Evolutionary conservation across 2,888 invertebrate genomes (phyloP).

Genomic region (Epirrita christyi): DNA sequence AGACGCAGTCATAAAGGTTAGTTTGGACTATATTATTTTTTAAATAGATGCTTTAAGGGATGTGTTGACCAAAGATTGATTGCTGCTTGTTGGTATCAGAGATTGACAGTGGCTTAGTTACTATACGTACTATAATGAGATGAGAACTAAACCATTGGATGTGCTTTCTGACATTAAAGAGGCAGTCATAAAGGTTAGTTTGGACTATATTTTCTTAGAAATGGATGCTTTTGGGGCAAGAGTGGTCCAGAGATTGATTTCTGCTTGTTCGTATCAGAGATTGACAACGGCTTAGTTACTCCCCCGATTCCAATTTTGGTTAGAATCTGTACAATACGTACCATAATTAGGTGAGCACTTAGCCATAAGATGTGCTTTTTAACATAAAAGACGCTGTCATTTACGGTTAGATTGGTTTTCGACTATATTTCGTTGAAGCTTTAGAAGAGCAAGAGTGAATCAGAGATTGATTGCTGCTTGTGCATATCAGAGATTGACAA

Average conservation of each 20-base stretch:
- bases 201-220: too few relatives aligned
- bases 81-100: conserved; percentile 74
- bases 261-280: conserved; percentile 77
- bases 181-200: conserved; percentile 62
- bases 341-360: conserved; percentile 77
- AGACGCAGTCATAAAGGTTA: conserved; percentile 64
- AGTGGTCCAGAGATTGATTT: conserved; percentile 62
- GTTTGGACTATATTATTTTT: too few relatives aligned
- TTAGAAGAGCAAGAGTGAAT: conserved; percentile 62
- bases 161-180: conserved; percentile 55
- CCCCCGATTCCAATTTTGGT: too few relatives aligned
- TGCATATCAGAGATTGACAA: conserved; percentile 79
- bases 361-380: conserved; percentile 47
- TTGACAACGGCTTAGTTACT: conserved; percentile 88
- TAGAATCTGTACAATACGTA: too few relatives aligned
- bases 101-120: conserved; percentile 88
- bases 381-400: conserved; percentile 59
- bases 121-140: conserved; percentile 89
- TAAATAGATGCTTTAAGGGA: too few relatives aligned
- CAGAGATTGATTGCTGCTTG: conserved; percentile 65
- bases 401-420: conserved; percentile 63
- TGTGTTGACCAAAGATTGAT: conserved; percentile 65
- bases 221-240: too few relatives aligned
- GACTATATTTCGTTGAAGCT: too few relatives aligned
- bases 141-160: conserved; percentile 52